A percentile compares a stretch with the other conserved stretches of the same genome.
These are phyloP conservation scores for Nyctalus aviator DNA, from an alignment of 2,797 vertebrate genomes.

Conservation along the genomic window DNA sequence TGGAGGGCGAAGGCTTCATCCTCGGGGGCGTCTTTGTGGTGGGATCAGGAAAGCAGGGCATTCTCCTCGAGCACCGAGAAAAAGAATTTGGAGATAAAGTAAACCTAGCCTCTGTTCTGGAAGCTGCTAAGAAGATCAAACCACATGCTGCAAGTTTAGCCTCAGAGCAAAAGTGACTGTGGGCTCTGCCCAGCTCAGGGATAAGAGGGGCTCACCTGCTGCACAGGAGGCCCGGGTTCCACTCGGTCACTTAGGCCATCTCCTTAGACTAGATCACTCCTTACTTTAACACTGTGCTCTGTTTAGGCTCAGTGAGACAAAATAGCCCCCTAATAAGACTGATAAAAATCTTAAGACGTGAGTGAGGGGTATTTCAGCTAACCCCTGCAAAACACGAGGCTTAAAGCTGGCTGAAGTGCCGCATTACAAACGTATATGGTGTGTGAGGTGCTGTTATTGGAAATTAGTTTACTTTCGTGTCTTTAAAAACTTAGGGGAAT, in stretches of 20 bases:
- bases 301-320: not conserved
- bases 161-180: slow-evolving; percentile 63
- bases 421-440: not conserved
- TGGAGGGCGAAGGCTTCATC: slow-evolving; percentile 96
- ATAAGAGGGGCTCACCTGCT: not conserved
- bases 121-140: slow-evolving; percentile 93
- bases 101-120: slow-evolving; percentile 90
- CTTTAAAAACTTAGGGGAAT: slow-evolving; percentile 41
- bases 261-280: not conserved
- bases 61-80: slow-evolving; percentile 97
- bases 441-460: slow-evolving; percentile 17
- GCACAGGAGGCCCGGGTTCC: not conserved
- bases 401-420: not conserved
- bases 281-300: not conserved
- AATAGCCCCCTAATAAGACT: not conserved
- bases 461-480: slow-evolving; percentile 47
- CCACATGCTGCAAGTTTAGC: slow-evolving; percentile 82
- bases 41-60: slow-evolving; percentile 94
- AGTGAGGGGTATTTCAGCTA: slow-evolving; percentile 26
- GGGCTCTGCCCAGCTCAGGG: not conserved
- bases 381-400: slow-evolving; percentile 14
- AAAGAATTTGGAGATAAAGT: slow-evolving; percentile 98
- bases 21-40: slow-evolving; percentile 97
- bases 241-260: not conserved
- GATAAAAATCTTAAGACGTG: slow-evolving; percentile 32